Evolutionary conservation across 2,888 invertebrate genomes (phyloP), one percentile per base, ranked within the genome.

Genomic region (Neria commutata): DNA sequence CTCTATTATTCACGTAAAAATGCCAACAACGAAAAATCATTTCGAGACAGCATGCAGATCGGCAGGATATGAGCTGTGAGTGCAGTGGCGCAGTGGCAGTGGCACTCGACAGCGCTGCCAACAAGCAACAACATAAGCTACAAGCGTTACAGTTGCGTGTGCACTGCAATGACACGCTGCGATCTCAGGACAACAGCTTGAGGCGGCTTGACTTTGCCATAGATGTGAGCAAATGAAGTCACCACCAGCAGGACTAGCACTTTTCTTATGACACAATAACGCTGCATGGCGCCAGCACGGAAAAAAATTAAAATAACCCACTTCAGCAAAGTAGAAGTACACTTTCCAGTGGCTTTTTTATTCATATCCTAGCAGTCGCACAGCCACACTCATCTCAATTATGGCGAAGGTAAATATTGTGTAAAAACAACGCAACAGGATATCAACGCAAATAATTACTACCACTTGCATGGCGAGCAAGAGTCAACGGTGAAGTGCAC

Each of bases 401-500:
- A 72, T 73, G 69, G 64, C 68, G 61, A 72, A 74, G 76, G 79
- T 78, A 77, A 77, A 77, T 78, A 78, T 77, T 77, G 70, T 74
- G 73, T 75, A 67, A 72, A 76, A 75, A 79, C 77, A 77, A 77
- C 78, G 72, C 77, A 76, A 76, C 77, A 78, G 77, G 77, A 77
- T 70, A 75, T 76, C 77, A 72, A 78, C 74, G 70, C 68, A 67
- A 71, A 73, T 75, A 73, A 73, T 74, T 64, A 66, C 66, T 61
- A 68, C 47, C 23, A 54, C 25, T n/a, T n/a, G n/a, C n/a, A n/a
- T n/a, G n/a, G n/a, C n/a, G n/a, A n/a, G n/a, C n/a, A n/a, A n/a
- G n/a, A n/a, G n/a, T n/a, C n/a, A n/a, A n/a, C 37, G 8, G 6
- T n/a, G 37, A 4, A 8, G 14, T 37, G 37, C 37, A n/a, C 6